Base-by-base conservation (phyloP, 2,113 vertebrate genomes). In the Oreochromis niloticus region DNA sequence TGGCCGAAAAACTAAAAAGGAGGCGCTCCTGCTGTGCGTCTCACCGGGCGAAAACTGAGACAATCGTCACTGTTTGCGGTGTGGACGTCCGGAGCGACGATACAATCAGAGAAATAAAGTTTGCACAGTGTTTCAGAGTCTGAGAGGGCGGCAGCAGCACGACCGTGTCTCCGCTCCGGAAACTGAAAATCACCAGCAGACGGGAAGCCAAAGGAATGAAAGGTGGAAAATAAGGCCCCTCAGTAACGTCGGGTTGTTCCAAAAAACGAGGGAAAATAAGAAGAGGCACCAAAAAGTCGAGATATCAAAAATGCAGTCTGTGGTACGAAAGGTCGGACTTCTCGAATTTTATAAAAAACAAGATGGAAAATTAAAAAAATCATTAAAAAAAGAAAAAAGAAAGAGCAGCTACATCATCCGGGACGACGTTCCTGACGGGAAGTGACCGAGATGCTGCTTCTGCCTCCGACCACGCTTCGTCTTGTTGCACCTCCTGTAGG, bases 381-480 rank as follows among this genome's bases (percentile, higher is more conserved):
- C 17, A 63, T 61, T 32, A 13, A 46, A 46, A 46, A 46, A 14
- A 43, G 27, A 61, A 46, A 30, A 7, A 41, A 24, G 14, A 11
- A 19, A 14, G 13, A 34, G 79, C 3, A 56, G 95, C 97, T 98
- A 99, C 97, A 99, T 98, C 97, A 99, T 99, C 94, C 98, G 96
- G 94, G 98, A 98, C 86, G 98, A 98, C 3, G 97, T 97, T 87
- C 98, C 98, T 94, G 98, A 98, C 85, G 97, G 97, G 96, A 99
- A 99, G 96, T 99, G 98, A 73, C 98, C 98, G 84, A 99, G 96
- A 91, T 99, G 99, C 96, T 99, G 98, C 97, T 99, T 99, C 97
- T 99, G 98, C 63, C 98, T 95, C 75, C 98, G 98, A 83, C 98
- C 98, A 89, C 98, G 98, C 87, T 99, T 99, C 81, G 98, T 97